Percentiles rank a stretch among this genome's conserved stretches.
phyloP scores from a whole-genome alignment of 2,797 vertebrate genomes.

The Sandelia bainsii region DNA sequence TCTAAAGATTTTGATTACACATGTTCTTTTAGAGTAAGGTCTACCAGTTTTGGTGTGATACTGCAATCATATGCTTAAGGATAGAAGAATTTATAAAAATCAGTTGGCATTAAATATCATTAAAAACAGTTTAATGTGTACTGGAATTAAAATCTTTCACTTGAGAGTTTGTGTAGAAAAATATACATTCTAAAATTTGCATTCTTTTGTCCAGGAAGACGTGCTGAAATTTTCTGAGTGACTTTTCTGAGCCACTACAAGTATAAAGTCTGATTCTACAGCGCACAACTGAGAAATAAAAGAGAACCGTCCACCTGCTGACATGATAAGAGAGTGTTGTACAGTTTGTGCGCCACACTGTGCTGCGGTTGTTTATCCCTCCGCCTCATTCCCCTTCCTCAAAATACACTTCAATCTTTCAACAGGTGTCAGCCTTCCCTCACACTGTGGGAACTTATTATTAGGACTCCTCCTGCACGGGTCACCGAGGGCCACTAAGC shows the following conservation, averaged over 20 bases:
- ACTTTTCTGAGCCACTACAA: background rate
- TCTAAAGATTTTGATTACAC: too few relatives aligned
- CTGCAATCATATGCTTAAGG: too few relatives aligned
- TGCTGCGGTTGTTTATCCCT: slow-evolving; percentile 13
- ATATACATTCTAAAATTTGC: too few relatives aligned
- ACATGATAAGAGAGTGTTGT: slow-evolving; percentile 27
- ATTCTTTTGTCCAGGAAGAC: too few relatives aligned
- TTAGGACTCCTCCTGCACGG: slow-evolving; percentile 25
- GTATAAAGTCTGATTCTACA: background rate
- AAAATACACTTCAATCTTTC: slow-evolving; percentile 45
- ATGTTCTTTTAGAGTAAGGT: background rate
- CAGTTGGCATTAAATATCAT: too few relatives aligned
- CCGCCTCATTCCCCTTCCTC: slow-evolving; percentile 13
- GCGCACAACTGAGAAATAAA: slow-evolving; percentile 27
- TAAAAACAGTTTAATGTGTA: too few relatives aligned
- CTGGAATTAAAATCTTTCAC: too few relatives aligned
- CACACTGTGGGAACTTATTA: slow-evolving; percentile 44
- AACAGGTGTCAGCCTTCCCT: slow-evolving; percentile 69
- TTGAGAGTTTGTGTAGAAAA: too few relatives aligned
- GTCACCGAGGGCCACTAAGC: background rate
- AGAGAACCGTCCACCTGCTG: slow-evolving; percentile 35
- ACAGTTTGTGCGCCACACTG: slow-evolving; percentile 12
- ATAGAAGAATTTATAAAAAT: too few relatives aligned
- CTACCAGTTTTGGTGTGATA: background rate
- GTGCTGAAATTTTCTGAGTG: background rate